Evolutionary conservation across 2,797 vertebrate genomes (phyloP).

Genomic region (Sebastes cheni): DNA sequence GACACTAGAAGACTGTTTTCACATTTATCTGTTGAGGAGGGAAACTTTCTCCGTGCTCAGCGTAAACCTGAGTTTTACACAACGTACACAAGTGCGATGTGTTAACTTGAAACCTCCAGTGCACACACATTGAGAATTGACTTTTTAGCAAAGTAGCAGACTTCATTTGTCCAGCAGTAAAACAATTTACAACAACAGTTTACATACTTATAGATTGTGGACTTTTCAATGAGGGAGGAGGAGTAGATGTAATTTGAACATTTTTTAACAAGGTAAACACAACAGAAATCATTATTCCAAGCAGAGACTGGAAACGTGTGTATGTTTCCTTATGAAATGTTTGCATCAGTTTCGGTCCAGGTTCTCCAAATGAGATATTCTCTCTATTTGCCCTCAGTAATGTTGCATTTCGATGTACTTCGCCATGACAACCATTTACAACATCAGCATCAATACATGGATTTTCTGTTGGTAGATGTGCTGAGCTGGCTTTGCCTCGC

Average conservation of each 20-base stretch:
- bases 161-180: background rate
- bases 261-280: background rate
- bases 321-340: background rate
- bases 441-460: conserved; percentile 33
- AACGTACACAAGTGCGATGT: background rate
- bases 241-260: background rate
- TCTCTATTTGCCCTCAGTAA: background rate
- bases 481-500: conserved; percentile 16
- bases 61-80: background rate
- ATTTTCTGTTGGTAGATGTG: conserved; percentile 29
- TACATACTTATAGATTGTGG: background rate
- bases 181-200: background rate
- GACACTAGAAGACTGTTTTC: background rate
- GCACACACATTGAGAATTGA: background rate
- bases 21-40: background rate
- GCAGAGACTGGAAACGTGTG: background rate
- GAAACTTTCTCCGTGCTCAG: background rate
- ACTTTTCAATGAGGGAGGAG: background rate
- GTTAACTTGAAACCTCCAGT: background rate
- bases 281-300: background rate
- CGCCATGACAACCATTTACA: conserved; percentile 13
- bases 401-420: conserved; percentile 3
- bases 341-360: background rate
- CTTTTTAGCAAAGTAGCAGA: background rate
- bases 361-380: background rate